Evolutionary conservation across 2,888 invertebrate species (phyloP).

Genomic region (Eilema depressum): DNA sequence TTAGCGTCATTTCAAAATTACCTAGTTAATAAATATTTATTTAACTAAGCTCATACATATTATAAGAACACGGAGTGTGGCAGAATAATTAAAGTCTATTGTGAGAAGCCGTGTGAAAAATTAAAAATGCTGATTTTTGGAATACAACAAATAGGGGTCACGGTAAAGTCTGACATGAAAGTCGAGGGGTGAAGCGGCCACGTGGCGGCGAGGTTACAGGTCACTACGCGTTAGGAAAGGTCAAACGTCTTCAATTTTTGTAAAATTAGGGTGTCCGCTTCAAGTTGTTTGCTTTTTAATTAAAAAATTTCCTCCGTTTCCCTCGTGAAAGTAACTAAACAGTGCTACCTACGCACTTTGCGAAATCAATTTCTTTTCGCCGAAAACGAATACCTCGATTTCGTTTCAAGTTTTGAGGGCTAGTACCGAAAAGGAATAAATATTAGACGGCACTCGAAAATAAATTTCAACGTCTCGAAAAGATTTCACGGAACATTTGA

Average conservation of each 20-base stretch:
- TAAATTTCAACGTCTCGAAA: conserved; percentile 40
- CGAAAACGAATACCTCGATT: conserved; percentile 23
- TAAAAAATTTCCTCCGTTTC: conserved; percentile 46
- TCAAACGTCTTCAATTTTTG: conserved; percentile 61
- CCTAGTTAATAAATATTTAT: neutral
- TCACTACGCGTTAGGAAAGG: conserved; percentile 68
- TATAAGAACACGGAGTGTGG: conserved; percentile 52
- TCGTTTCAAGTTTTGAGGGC: conserved; percentile 25
- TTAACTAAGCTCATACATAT: neutral
- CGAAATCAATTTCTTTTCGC: conserved; percentile 25
- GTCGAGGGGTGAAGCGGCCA: conserved; percentile 61
- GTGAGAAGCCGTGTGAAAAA: conserved; percentile 61
- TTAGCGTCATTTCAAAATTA: neutral
- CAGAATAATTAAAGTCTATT: conserved; percentile 43
- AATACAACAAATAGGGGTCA: conserved; percentile 65
- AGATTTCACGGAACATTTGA: conserved; percentile 41
- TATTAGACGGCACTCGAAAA: conserved; percentile 35
- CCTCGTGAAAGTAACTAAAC: conserved; percentile 14
- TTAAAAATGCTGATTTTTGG: conserved; percentile 64
- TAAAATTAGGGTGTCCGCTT: conserved; percentile 59
- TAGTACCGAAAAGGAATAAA: conserved; percentile 35
- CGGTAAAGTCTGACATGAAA: conserved; percentile 53
- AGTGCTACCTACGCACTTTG: conserved; percentile 16
- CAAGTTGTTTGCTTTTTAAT: conserved; percentile 54
- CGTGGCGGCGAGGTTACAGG: conserved; percentile 78